Base-by-base conservation (phyloP, 2,888 invertebrate species). In the Trachelus troglodyta region DNA sequence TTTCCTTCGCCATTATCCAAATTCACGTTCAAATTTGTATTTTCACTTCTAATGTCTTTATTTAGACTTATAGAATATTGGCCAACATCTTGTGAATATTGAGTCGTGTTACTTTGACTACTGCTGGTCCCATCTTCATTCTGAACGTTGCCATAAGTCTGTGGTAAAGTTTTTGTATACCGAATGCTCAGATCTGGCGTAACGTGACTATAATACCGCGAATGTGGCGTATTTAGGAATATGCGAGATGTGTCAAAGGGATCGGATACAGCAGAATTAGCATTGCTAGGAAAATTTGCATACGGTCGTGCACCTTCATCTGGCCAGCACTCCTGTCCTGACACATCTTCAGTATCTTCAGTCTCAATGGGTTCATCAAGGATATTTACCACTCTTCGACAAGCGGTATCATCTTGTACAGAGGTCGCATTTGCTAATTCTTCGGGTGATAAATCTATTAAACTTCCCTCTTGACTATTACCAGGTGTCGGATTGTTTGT, bases 391-490 rank as follows among this genome's bases (percentile, higher is more conserved):
- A 91, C 90, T n/a, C 89, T 85, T 1, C 86, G 86, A 79, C 86
- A 89, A 2, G 84, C 79, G 0, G 84, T 79, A 15, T 84, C 87
- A 12, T 81, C 80, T 12, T 82, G 77, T 0, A 80, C 79, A 23
- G 82, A 78, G 0, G 86, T 85, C 6, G 87, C 88, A 11, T 87
- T 87, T 1, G 89, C 89, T 33, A 90, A 80, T 79, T 94, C 91
- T 85, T 94, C 93, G 75, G 96, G 92, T 80, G 96, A 93, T 87
- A 97, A 92, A 89, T 97, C 97, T 73, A 97, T 96, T 30, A 97
- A 90, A 79, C 96, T 93, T 77, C 94, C 96, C 92, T 97, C 96
- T 71, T 90, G 89, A 79, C 84, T 82, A 74, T 86, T 82, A 91
- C 92, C 92, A 87, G 92, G 92, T 75, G 87, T 92, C 81, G 92